Evolutionary conservation across 2,888 invertebrate genomes (phyloP).

Genomic region (Leptogaster cylindrica): DNA sequence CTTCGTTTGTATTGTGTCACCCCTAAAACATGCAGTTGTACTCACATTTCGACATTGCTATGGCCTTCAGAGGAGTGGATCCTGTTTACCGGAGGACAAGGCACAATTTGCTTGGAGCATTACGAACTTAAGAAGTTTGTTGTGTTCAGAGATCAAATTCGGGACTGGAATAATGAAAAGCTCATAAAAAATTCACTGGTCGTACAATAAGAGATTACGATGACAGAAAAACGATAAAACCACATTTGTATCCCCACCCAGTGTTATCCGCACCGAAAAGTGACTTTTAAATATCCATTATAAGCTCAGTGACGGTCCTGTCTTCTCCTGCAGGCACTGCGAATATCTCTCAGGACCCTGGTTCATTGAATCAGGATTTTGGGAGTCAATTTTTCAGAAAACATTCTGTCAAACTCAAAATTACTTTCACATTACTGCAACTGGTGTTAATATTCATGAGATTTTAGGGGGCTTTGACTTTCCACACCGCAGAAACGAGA

Average conservation of each 20-base stretch:
- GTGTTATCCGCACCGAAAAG: slow-evolving; percentile 33
- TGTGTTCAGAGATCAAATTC: slow-evolving; percentile 13
- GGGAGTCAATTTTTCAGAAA: no score
- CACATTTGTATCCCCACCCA: background rate
- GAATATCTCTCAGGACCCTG: background rate
- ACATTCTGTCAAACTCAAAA: no score
- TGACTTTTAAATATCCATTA: slow-evolving; percentile 38
- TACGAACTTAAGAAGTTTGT: no score
- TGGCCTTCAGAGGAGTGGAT: no score
- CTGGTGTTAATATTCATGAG: slow-evolving; percentile 25
- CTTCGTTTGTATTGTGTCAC: no score
- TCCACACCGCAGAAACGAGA: background rate
- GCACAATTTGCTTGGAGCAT: no score
- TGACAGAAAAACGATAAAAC: slow-evolving; percentile 2
- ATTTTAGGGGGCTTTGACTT: slow-evolving; percentile 12
- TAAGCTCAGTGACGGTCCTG: no score
- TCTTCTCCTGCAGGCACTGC: background rate
- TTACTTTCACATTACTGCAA: background rate
- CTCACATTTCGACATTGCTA: no score
- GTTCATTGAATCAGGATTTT: background rate
- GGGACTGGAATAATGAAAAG: slow-evolving; percentile 2
- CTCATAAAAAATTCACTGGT: slow-evolving; percentile 28
- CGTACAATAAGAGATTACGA: slow-evolving; percentile 14
- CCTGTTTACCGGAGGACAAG: no score
- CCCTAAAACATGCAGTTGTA: no score